Base-by-base conservation (phyloP, 2,888 invertebrate species). In the Drosophila limbata region DNA sequence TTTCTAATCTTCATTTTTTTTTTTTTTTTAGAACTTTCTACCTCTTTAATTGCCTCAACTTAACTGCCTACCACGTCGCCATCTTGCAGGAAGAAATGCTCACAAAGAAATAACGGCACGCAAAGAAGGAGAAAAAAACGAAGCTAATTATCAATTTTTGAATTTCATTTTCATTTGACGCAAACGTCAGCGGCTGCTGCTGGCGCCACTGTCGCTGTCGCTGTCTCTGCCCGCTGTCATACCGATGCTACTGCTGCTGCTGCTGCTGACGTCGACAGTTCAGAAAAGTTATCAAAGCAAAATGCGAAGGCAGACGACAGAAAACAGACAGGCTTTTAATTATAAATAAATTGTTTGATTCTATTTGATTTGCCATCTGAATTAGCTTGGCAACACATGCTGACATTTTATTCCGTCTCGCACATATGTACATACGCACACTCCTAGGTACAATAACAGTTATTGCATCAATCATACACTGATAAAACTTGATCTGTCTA, bases 271-370 rank as follows among this genome's bases (percentile, higher is more conserved):
- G 55, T 47, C 39, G 33, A 66, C 44, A 60, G 40, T 40, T 51
- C 33, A 59, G 76, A 37, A 39, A 76, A 61, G 70, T 69, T 75
- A 75, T 75, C 73, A 61, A 17, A 45, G 35, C 37, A 28, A 28
- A 57, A 45, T 25, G 31, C 35, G 11, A 28, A 17, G 31, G 21
- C 37, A 31, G 28, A 37, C 31, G 48, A 10, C 28, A 13, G 39
- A 10, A n/a, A 17, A 10, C 19, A 13, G 39, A 10, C 19, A 17
- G 51, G 47, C 45, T 48, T 61, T 69, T 40, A 69, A 69, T 64
- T 73, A 59, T 65, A 65, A 64, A 70, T 64, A 60, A 76, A 65
- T 76, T 52, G 47, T 57, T 76, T 31, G 25, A 73, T 53, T 74
- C 39, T 21, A 50, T 68, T 42, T 56, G 25, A 67, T 61, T 67